Percentiles rank a stretch among this genome's conserved stretches.
Evolutionary conservation across 2,888 invertebrate genomes (phyloP).

Genomic region (Dryocosmus kuriphilus): DNA sequence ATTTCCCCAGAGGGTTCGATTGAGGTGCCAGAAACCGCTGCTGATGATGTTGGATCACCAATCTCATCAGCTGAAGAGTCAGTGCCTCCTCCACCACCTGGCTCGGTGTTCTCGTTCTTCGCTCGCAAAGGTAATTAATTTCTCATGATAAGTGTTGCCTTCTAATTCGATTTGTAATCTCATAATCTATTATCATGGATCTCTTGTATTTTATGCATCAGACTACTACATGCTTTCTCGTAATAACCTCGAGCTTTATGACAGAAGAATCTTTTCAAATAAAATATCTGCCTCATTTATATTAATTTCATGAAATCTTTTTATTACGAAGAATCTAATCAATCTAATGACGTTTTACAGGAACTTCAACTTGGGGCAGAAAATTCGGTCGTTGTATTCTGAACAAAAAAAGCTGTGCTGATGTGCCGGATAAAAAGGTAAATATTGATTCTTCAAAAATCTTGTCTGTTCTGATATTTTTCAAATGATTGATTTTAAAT

Average conservation of each 20-base stretch:
- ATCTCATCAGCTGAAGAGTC: background rate
- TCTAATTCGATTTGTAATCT: constrained; percentile 24
- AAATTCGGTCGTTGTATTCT: constrained; percentile 81
- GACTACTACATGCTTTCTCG: constrained; percentile 28
- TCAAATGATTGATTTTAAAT: background rate
- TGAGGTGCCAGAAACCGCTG: constrained; percentile 22
- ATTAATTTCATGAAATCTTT: background rate
- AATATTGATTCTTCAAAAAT: constrained; percentile 56
- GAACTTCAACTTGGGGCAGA: constrained; percentile 82
- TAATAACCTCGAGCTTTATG: background rate
- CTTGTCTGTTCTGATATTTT: background rate
- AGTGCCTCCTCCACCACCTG: constrained; percentile 52
- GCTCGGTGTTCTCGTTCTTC: constrained; percentile 65
- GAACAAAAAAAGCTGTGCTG: constrained; percentile 63
- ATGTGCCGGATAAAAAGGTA: constrained; percentile 58
- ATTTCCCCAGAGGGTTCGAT: constrained; percentile 65
- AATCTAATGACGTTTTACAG: constrained; percentile 68
- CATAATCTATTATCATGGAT: constrained; percentile 24
- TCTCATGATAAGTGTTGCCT: constrained; percentile 6
- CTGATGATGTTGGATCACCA: constrained; percentile 11
- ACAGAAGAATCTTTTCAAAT: background rate
- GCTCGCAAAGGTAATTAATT: constrained; percentile 70
- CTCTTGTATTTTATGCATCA: constrained; percentile 22
- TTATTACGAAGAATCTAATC: no score
- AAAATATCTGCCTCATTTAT: background rate